phyloP scores from a whole-genome alignment of 1,140 invertebrate species.

The Heliconius himera region DNA sequence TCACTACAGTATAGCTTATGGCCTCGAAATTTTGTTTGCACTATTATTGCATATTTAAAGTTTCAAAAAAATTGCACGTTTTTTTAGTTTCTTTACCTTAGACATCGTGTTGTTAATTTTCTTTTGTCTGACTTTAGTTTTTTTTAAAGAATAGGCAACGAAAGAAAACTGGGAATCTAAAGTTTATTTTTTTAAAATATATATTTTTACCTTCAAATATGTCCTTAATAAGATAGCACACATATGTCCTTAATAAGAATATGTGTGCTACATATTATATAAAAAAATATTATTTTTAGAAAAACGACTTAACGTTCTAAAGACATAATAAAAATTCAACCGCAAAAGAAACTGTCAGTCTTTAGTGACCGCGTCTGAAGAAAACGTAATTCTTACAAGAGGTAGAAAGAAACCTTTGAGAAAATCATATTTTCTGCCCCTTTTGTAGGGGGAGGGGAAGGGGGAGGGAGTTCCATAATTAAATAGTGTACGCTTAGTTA shows the following conservation, averaged over 20 bases:
- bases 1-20: conserved; percentile 49
- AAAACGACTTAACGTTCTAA: not conserved
- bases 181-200: too few species aligned
- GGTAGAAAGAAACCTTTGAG: conserved; percentile 55
- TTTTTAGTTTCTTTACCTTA: not conserved
- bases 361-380: conserved; percentile 37
- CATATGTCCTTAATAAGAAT: not conserved
- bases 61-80: conserved; percentile 2
- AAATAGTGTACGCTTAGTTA: conserved; percentile 75
- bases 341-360: conserved; percentile 16
- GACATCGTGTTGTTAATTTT: not conserved
- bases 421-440: conserved; percentile 56
- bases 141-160: not conserved
- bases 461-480: conserved; percentile 63
- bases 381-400: conserved; percentile 38
- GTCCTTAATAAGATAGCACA: not conserved
- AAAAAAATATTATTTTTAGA: not conserved
- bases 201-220: too few species aligned
- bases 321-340: conserved; percentile 12
- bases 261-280: not conserved
- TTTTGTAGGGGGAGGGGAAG: conserved; percentile 42
- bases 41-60: conserved; percentile 36
- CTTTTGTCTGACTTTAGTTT: not conserved
- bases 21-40: conserved; percentile 34
- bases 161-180: too few species aligned